phyloP scores from a whole-genome alignment of 2,113 vertebrate genomes.

The Hippocampus abdominalis region DNA sequence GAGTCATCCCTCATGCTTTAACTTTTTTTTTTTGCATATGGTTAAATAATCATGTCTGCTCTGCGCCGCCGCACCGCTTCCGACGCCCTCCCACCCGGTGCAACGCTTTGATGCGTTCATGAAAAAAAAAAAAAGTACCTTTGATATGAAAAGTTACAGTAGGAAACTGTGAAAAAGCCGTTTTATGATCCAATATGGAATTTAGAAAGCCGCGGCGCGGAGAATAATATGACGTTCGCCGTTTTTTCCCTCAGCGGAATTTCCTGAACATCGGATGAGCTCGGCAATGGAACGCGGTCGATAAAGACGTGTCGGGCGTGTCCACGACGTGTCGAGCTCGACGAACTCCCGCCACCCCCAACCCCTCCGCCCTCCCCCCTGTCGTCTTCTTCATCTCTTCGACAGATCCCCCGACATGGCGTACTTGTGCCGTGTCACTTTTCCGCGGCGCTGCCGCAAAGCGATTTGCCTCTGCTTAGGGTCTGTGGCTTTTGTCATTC shows the following conservation, averaged over 20 bases:
- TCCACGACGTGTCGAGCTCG: constrained; percentile 39
- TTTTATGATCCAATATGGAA: constrained; percentile 12
- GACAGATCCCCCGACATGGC: constrained; percentile 50
- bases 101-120: constrained; percentile 37
- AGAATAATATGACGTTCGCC: neutral
- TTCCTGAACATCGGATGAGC: neutral
- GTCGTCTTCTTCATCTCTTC: constrained; percentile 10
- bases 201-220: constrained; percentile 15
- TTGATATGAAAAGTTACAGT: constrained; percentile 22
- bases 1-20: constrained; percentile 26
- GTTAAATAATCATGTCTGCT: constrained; percentile 54
- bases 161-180: constrained; percentile 4
- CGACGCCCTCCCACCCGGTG: neutral
- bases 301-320: constrained; percentile 14
- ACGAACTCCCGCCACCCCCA: neutral
- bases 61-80: constrained; percentile 18
- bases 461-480: constrained; percentile 53
- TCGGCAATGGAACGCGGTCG: neutral
- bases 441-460: constrained; percentile 39
- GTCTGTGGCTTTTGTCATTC: constrained; percentile 49
- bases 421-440: constrained; percentile 36
- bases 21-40: constrained; percentile 35
- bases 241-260: neutral
- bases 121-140: constrained; percentile 39
- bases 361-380: neutral